Evolutionary conservation across 2,888 invertebrate species (phyloP), one percentile per base, ranked within the genome.

Genomic region (Tetrapedia diversipes): DNA sequence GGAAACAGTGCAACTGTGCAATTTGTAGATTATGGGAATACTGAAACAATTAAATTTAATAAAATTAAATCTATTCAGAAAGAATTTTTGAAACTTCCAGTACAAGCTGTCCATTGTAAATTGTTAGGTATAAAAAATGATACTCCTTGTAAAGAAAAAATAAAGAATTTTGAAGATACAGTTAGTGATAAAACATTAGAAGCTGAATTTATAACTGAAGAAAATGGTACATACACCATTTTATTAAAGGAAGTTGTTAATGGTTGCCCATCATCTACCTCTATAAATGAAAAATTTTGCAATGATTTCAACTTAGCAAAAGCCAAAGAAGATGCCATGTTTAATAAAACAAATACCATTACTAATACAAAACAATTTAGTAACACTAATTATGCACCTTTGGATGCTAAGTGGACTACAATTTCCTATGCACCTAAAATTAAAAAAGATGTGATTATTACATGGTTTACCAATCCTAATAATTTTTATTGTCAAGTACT

Each of bases 401-500:
- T 93, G 0, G 92, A 93, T 11, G 92, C 92, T 0, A 90, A 92
- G 0, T 95, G 94, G 91, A 66, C 82, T 0, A 92, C 93, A 4
- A 92, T 92, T 0, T 86, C 91, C 0, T 90, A 95, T 3, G 92
- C 93, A 24, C 88, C 92, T 0, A 94, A 94, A 19, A 91, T 92
- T 0, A 93, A 93, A 63, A 94, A 94, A 64, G 93, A 94, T 69
- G 93, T 95, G 0, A 92, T 93, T 1, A 93, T 96, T 45, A 94
- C 95, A 1, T 96, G 96, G 96, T 96, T 96, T 88, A 94, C 95
- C 66, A 95, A 95, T 76, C 96, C 96, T 0, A 93, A 94, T 76
- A 94, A 94, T 83, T 96, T 97, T 90, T 96, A 94, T 91, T 94
- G 94, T 0, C 95, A 95, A 84, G 91, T 94, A 22, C 76, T 86